Evolutionary conservation across 2,888 invertebrate species (phyloP).

Genomic region (Nymphalis polychloros): DNA sequence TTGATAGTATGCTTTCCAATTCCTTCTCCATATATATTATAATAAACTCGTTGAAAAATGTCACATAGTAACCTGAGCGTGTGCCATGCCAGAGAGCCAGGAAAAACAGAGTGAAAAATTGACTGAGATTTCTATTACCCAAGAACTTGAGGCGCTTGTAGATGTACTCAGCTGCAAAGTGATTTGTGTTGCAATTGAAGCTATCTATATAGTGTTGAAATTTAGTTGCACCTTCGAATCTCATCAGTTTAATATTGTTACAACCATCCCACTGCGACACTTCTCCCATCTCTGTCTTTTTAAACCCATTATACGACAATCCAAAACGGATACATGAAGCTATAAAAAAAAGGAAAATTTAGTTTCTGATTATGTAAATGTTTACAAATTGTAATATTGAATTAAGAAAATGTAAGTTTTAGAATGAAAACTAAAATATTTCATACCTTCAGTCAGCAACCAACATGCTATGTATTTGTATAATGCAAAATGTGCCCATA

Average conservation of each 20-base stretch:
- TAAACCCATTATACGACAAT: constrained; percentile 90
- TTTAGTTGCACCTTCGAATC: constrained; percentile 91
- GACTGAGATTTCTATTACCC: constrained; percentile 90
- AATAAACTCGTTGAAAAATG: constrained; percentile 95
- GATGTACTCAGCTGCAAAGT: constrained; percentile 95
- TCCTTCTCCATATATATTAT: constrained; percentile 93
- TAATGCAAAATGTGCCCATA: constrained; percentile 92
- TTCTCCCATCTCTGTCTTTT: constrained; percentile 62
- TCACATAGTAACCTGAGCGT: constrained; percentile 95
- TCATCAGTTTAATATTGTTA: constrained; percentile 91
- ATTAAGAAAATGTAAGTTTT: neutral
- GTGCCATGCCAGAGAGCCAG: constrained; percentile 98
- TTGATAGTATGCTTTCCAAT: constrained; percentile 79
- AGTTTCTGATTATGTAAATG: neutral
- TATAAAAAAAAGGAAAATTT: constrained; percentile 40
- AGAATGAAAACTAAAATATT: neutral
- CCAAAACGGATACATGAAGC: constrained; percentile 84
- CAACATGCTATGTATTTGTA: constrained; percentile 97
- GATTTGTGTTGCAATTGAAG: constrained; percentile 98
- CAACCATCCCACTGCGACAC: constrained; percentile 90
- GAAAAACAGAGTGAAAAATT: constrained; percentile 90
- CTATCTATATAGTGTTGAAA: constrained; percentile 94
- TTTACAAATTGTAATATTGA: neutral
- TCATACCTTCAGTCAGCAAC: constrained; percentile 92
- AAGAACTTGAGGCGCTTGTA: constrained; percentile 96